A percentile compares a stretch with the other conserved stretches of the same genome.
phyloP scores from a whole-genome alignment of 2,113 vertebrate genomes.

The Hippocampus mohnikei region DNA sequence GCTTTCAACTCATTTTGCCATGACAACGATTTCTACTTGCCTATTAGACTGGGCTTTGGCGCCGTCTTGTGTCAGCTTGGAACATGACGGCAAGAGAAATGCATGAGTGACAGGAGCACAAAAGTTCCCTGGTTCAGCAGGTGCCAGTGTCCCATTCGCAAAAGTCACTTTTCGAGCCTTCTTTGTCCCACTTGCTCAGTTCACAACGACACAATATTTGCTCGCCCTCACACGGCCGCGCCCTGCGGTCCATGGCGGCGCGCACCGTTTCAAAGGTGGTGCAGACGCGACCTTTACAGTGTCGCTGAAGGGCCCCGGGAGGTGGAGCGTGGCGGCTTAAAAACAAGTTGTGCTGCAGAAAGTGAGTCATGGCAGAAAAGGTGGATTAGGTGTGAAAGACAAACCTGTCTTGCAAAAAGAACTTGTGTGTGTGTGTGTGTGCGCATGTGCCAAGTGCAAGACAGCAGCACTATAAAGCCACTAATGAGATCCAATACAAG shows the following conservation, averaged over 20 bases:
- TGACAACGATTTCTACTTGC: too few species aligned
- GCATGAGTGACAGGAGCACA: not conserved
- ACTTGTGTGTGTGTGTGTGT: not conserved
- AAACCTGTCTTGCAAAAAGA: constrained; percentile 1
- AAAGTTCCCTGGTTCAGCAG: not conserved
- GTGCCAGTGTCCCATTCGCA: constrained; percentile 7
- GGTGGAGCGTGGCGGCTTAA: constrained; percentile 7
- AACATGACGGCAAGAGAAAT: not conserved
- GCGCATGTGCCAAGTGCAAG: not conserved
- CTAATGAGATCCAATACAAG: constrained; percentile 6
- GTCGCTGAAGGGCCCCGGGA: constrained; percentile 25
- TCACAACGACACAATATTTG: constrained; percentile 18
- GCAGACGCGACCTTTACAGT: constrained; percentile 45
- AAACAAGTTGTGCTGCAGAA: constrained; percentile 10
- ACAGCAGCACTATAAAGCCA: not conserved
- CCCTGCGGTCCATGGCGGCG: constrained; percentile 41
- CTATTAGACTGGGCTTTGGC: too few species aligned
- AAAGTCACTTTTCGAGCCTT: constrained; percentile 24
- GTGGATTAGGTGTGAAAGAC: not conserved
- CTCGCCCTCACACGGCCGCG: constrained; percentile 28
- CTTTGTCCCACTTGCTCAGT: constrained; percentile 26
- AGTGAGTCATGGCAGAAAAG: not conserved
- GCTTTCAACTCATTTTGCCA: too few species aligned
- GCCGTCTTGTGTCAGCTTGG: too few species aligned
- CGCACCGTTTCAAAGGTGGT: constrained; percentile 32